Percentiles rank a stretch among this genome's conserved stretches.
Conservation (phyloP, 64 coral and sea anemone species). For the Cladopsammia gracilis region DNA sequence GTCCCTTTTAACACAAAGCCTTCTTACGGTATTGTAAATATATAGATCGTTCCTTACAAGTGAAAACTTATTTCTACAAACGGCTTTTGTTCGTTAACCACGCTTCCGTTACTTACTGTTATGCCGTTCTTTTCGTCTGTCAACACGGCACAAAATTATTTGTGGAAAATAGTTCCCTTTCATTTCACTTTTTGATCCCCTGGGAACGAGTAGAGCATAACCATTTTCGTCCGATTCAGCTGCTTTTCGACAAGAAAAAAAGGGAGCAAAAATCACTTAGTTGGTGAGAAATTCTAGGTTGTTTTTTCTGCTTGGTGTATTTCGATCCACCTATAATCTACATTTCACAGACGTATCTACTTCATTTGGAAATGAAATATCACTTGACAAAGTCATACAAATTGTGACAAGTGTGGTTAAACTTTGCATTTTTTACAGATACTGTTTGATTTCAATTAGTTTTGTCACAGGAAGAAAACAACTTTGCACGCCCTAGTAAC, state of each 20-base stretch:
- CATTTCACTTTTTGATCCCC: neutral
- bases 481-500: neutral
- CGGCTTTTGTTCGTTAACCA: constrained; percentile 18
- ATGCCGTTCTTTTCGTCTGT: neutral
- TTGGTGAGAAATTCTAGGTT: too few species aligned
- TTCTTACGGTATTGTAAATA: constrained; percentile 16
- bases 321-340: too few species aligned
- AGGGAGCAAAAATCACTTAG: too few species aligned
- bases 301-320: too few species aligned
- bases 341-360: too few species aligned
- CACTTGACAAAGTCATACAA: neutral
- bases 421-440: neutral
- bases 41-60: neutral
- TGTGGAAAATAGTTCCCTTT: neutral
- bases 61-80: constrained; percentile 14
- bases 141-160: neutral
- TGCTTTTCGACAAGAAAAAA: too few species aligned
- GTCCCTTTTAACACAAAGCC: neutral
- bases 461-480: neutral
- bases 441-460: constrained; percentile 1
- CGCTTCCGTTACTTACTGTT: constrained; percentile 15
- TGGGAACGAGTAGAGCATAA: neutral
- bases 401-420: neutral
- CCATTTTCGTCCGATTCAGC: too few species aligned
- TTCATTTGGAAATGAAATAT: neutral